Base-by-base conservation (phyloP, 2,888 invertebrate genomes). In the Bruchidius siliquastri region DNA sequence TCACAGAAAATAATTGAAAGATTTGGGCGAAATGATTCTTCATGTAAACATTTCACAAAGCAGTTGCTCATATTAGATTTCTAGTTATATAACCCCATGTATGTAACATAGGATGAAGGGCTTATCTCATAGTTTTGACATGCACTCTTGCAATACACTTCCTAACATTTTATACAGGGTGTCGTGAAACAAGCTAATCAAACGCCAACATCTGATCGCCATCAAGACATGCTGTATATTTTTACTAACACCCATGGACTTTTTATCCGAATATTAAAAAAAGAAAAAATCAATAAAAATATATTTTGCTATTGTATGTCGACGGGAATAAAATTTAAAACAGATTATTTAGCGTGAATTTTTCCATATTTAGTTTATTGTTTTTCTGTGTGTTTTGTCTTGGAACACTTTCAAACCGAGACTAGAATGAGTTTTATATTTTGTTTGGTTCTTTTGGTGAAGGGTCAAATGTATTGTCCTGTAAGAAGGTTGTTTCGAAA, bases 261-360 rank as follows among this genome's bases (percentile, higher is more conserved):
- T 49, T 49, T 49, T 49, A 49, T 49, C 49, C 8, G 30, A 30
- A 30, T 49, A 49, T 49, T 49, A 49, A 49, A 49, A 49, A 49
- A 49, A 30, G 3, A 8, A 30, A 30, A 30, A 49, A 8, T 3
- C 49, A 49, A 49, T 49, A 76, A 78, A 76, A 74, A 77, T 79
- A 80, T 80, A 80, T 80, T 80, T 80, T 79, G 79, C 80, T 77
- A 79, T 77, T 77, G 76, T 76, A 72, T 72, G 74, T 72, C 71
- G 66, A 73, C 74, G 76, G 73, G 71, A 73, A 74, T 78, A 75
- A 73, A 77, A 78, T 77, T 74, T 72, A 75, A 76, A 77, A 74
- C 73, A 72, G 74, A 74, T 73, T 49, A 13, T 49, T 71, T 32
- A 73, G 69, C 71, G 73, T 67, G 71, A 73, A 21, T 71, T 22